Base-by-base conservation (phyloP, 1,140 invertebrate genomes). In the Scylla paramamosain region DNA sequence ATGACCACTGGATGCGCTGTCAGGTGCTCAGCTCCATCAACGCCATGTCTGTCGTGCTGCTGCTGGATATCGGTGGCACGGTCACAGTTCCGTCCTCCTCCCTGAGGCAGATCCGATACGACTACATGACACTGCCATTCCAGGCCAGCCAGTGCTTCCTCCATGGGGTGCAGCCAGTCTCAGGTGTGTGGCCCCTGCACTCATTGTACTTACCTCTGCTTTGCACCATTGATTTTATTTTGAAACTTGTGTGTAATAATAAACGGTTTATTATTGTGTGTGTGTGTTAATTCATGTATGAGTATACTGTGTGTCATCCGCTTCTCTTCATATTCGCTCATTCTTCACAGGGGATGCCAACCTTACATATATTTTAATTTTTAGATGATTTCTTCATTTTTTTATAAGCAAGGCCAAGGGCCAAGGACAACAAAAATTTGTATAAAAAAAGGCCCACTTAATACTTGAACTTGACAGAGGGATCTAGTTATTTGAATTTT, bases 51-150 rank as follows among this genome's bases (percentile, higher is more conserved):
- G 97, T 98, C n/a, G 98, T 98, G 96, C 97, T 99, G 94, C 98
- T 99, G 52, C 98, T 99, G 0, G 99, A 99, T 97, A 99, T 99
- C 97, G 99, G 99, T 45, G 99, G 99, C 87, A 99, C 98, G 97
- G 98, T 98, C 96, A 97, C 97, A 67, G 97, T 99, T n/a, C 97
- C 98, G 95, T 98, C 98, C 95, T 97, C 97, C 32, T 97, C 98
- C 94, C 97, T 99, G 12, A 97, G 98, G 96, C 98, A 99, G 97
- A 99, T 99, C 94, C 98, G 99, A 96, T 98, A 98, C 95, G 99
- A 99, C 97, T 99, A 99, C 97, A 98, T 99, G 97, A 97, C 98
- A 45, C 97, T 99, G 96, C 99, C 99, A 29, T 99, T 99, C 97
- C 99, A 99, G 98, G 99, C 99, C 86, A 98, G 98, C 67, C 99